A percentile compares a stretch with the other conserved stretches of the same genome.
phyloP scores from a whole-genome alignment of 2,113 vertebrate genomes.

The Glaucidium brasilianum region DNA sequence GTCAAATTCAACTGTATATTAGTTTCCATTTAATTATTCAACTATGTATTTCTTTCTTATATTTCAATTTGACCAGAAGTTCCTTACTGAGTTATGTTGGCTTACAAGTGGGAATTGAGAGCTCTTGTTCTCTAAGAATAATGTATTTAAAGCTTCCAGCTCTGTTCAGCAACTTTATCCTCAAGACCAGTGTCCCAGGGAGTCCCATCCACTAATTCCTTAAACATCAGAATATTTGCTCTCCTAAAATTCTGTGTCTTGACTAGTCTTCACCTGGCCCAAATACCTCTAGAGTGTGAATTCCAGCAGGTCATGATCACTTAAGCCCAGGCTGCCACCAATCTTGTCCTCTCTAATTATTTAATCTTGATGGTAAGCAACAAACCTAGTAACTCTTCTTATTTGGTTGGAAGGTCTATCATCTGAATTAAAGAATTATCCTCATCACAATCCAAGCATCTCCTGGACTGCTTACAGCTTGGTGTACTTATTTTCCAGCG shows the following conservation, averaged over 20 bases:
- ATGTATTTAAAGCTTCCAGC: not conserved
- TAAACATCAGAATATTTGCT: not conserved
- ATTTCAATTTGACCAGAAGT: not conserved
- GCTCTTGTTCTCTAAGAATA: not conserved
- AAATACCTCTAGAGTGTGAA: not conserved
- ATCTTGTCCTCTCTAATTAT: not conserved
- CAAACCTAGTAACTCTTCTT: not conserved
- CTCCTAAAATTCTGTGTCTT: not conserved
- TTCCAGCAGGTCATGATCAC: not conserved
- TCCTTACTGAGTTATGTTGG: not conserved
- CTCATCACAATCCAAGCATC: not conserved
- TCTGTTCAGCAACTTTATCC: not conserved
- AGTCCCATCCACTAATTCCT: not conserved
- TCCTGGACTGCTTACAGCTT: not conserved
- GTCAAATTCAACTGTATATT: not conserved
- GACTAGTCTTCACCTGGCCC: not conserved
- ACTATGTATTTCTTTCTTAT: not conserved
- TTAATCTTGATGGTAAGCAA: not conserved
- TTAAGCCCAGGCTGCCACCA: not conserved
- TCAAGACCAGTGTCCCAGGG: not conserved
- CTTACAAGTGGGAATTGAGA: not conserved
- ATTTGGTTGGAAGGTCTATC: accelerated
- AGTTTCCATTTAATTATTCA: too few relatives aligned
- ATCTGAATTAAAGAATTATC: not conserved
- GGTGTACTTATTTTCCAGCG: not conserved